Conservation (phyloP, 2,797 vertebrate genomes). For the Micromesistius poutassou region DNA sequence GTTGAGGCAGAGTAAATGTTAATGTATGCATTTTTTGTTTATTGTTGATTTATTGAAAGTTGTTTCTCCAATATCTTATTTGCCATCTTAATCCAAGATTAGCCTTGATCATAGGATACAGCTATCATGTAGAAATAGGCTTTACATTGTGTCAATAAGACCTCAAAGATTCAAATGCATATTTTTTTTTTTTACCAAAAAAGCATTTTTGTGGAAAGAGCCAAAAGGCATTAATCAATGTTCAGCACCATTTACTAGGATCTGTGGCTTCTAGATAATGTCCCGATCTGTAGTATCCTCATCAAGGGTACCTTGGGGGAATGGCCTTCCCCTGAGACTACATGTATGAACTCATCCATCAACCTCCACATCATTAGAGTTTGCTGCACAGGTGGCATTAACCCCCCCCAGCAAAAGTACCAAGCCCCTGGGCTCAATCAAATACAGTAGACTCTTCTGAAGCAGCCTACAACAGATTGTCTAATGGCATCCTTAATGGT, state of each 20-base stretch:
- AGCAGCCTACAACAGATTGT: slow-evolving; percentile 34
- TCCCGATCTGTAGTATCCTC: too few relatives aligned
- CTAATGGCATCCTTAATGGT: slow-evolving; percentile 49
- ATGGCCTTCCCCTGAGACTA: too few relatives aligned
- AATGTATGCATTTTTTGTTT: neutral
- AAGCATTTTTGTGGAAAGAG: too few relatives aligned
- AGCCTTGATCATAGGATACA: neutral
- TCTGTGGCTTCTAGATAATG: too few relatives aligned
- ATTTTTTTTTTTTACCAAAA: neutral
- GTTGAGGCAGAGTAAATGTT: neutral
- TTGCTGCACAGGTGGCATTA: too few relatives aligned
- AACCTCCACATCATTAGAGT: too few relatives aligned
- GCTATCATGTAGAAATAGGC: neutral
- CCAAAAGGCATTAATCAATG: too few relatives aligned
- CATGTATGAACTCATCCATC: too few relatives aligned
- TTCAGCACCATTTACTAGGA: too few relatives aligned
- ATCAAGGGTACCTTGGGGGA: too few relatives aligned
- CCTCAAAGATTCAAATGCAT: neutral
- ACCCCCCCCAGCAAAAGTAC: neutral
- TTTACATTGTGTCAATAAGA: neutral
- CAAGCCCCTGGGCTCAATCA: neutral
- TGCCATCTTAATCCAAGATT: neutral
- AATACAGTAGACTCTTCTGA: slow-evolving; percentile 33
- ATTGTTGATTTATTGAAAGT: neutral
- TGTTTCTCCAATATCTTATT: neutral